Percentiles rank a stretch among this genome's conserved stretches.
These are phyloP conservation scores for Phalacrocorax pelagicus DNA, from an alignment of 2,113 vertebrate species.

Conservation along the genomic window DNA sequence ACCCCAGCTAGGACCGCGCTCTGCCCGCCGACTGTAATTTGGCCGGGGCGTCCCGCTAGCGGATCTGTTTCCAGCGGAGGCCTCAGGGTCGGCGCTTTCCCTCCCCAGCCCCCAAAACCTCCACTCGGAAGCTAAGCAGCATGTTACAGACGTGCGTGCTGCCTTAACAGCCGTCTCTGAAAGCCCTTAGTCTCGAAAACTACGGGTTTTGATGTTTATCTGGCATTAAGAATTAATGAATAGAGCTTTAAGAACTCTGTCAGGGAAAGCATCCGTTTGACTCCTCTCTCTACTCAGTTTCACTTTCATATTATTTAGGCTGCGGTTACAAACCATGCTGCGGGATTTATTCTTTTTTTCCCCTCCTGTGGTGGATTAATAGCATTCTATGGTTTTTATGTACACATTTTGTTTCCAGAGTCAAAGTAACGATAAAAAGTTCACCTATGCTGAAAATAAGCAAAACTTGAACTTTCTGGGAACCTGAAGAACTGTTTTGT, in stretches of 20 bases:
- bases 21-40: background rate
- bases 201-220: background rate
- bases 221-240: background rate
- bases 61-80: background rate
- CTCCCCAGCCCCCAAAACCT: background rate
- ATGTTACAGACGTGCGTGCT: background rate
- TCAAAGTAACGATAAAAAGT: background rate
- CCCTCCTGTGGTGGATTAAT: background rate
- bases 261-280: background rate
- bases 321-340: background rate
- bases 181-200: background rate
- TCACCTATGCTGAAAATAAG: background rate
- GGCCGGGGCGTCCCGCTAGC: background rate
- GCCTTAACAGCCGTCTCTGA: background rate
- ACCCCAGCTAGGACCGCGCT: background rate
- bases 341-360: too few species aligned
- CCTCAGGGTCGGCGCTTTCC: background rate
- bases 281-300: conserved; percentile 45
- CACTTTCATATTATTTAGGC: background rate
- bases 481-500: background rate
- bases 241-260: background rate
- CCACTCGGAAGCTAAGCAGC: accelerated
- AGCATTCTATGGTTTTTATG: background rate
- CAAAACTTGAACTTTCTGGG: background rate
- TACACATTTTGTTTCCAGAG: background rate